Conservation (phyloP, 2,888 invertebrate species). For the Criorhina ranunculi region DNA sequence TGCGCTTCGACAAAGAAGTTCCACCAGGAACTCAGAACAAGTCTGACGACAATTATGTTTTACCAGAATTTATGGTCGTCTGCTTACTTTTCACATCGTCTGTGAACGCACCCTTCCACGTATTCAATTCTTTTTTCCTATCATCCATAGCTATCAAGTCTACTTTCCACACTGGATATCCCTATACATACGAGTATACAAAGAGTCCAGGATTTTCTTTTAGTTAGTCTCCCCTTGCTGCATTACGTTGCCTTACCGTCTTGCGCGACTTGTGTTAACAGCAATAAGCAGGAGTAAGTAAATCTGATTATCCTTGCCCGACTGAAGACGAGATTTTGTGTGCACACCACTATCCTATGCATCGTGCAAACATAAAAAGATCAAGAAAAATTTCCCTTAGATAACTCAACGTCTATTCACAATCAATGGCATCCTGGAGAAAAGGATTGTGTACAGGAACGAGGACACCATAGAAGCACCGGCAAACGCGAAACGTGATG, state of each 20-base stretch:
- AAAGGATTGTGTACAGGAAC: not conserved
- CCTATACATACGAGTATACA: slow-evolving; percentile 15
- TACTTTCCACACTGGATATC: slow-evolving; percentile 1
- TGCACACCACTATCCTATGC: not conserved
- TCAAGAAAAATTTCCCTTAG: slow-evolving; percentile 32
- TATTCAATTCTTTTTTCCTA: not conserved
- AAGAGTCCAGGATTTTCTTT: slow-evolving; percentile 15
- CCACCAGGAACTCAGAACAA: too few relatives aligned
- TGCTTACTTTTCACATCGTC: not conserved
- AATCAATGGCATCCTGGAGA: slow-evolving; percentile 39
- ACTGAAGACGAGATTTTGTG: slow-evolving; percentile 9
- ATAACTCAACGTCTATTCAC: slow-evolving; percentile 50
- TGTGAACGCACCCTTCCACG: slow-evolving; percentile 8
- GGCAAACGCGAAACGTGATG: slow-evolving; percentile 12
- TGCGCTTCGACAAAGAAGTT: too few relatives aligned
- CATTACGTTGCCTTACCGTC: not conserved
- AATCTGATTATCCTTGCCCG: slow-evolving; percentile 58
- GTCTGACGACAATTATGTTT: too few relatives aligned
- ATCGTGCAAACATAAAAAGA: slow-evolving; percentile 31
- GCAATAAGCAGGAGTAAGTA: slow-evolving; percentile 41
- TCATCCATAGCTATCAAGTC: slow-evolving; percentile 20
- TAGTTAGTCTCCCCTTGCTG: not conserved
- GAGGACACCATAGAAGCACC: too few relatives aligned
- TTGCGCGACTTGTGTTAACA: slow-evolving; percentile 21
- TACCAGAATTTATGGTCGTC: not conserved